Conservation (phyloP, 2,113 vertebrate genomes). For the Bucco capensis region DNA sequence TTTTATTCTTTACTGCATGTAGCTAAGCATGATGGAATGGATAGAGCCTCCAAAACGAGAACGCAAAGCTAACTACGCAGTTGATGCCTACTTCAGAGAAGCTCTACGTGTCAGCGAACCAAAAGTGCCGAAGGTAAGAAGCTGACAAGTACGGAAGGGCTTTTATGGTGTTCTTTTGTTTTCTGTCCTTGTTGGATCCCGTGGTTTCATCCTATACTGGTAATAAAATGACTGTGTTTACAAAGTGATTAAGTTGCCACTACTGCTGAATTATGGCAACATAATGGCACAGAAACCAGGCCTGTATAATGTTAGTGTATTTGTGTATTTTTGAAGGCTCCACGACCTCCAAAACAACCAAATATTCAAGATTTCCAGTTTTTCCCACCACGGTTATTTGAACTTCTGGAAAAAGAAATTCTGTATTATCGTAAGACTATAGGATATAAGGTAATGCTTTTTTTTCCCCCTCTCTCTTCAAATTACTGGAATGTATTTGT, state of each 20-base stretch:
- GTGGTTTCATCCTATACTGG: neutral
- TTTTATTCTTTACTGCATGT: neutral
- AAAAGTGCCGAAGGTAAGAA: constrained; percentile 83
- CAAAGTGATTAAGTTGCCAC: neutral
- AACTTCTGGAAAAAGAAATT: constrained; percentile 89
- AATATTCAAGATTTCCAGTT: constrained; percentile 92
- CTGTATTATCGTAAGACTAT: constrained; percentile 88
- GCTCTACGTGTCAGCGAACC: constrained; percentile 87
- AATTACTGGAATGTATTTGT: neutral
- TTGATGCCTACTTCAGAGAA: constrained; percentile 90
- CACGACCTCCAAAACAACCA: constrained; percentile 86
- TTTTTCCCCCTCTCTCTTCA: neutral
- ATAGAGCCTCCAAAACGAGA: constrained; percentile 90
- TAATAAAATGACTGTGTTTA: neutral
- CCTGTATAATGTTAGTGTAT: neutral
- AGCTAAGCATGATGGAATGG: constrained; percentile 88
- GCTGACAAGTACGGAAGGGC: neutral
- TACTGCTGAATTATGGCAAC: neutral
- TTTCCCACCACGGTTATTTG: constrained; percentile 87
- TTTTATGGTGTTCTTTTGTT: neutral
- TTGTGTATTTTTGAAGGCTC: constrained; percentile 74
- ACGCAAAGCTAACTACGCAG: constrained; percentile 88
- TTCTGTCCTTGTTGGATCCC: neutral
- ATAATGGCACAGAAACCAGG: neutral
- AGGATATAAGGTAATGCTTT: constrained; percentile 82